phyloP scores from a whole-genome alignment of 1,140 invertebrate genomes.

The Littorina saxatilis region DNA sequence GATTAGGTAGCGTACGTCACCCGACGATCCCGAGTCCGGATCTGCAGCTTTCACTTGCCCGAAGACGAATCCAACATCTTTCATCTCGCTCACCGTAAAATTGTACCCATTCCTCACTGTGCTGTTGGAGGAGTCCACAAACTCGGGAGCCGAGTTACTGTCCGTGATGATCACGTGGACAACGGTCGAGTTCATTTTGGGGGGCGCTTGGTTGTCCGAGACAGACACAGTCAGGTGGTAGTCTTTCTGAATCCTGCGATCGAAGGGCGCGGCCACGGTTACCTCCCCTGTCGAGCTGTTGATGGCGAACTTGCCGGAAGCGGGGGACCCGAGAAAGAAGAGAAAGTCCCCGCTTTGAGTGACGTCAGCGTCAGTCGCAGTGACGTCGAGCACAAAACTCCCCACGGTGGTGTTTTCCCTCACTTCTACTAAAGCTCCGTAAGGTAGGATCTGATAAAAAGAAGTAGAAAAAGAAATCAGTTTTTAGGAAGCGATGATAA shows the following conservation, averaged over 20 bases:
- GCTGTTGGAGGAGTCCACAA: slow-evolving; percentile 17
- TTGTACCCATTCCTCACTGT: slow-evolving; percentile 5
- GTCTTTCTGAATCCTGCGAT: slow-evolving; percentile 37
- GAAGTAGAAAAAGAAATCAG: too few species aligned
- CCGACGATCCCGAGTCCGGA: slow-evolving; percentile 51
- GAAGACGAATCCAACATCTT: slow-evolving; percentile 21
- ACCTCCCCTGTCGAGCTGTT: slow-evolving; percentile 45
- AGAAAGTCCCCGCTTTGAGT: slow-evolving; percentile 32
- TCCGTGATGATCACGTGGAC: slow-evolving; percentile 41
- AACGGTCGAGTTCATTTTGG: slow-evolving; percentile 25
- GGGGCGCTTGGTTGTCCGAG: slow-evolving; percentile 55
- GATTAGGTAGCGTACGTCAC: slow-evolving; percentile 45
- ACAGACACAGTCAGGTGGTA: slow-evolving; percentile 54
- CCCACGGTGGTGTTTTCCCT: slow-evolving; percentile 42
- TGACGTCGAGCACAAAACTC: slow-evolving; percentile 24
- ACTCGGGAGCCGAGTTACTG: slow-evolving; percentile 47
- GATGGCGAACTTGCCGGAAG: slow-evolving; percentile 56
- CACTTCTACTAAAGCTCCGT: too few species aligned
- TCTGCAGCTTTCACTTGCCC: slow-evolving; percentile 46
- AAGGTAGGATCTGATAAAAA: too few species aligned
- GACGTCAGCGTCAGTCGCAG: slow-evolving; percentile 49
- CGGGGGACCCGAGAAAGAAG: not conserved
- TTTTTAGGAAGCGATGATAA: too few species aligned
- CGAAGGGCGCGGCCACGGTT: slow-evolving; percentile 30
- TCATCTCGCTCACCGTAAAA: slow-evolving; percentile 39